Evolutionary conservation across 2,797 vertebrate genomes (phyloP).

Genomic region (Melanogrammus aeglefinus): DNA sequence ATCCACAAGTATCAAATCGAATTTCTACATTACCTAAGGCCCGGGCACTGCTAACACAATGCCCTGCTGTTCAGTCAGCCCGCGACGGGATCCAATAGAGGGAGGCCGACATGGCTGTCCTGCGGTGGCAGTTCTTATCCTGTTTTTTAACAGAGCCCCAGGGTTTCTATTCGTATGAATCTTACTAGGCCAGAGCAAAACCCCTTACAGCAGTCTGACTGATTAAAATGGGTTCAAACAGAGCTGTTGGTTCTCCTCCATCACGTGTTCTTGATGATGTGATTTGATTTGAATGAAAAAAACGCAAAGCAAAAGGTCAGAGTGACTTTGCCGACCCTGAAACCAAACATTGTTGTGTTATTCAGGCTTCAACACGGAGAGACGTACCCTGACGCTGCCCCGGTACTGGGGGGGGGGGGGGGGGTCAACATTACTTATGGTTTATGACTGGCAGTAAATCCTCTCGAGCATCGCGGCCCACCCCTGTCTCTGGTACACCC

Average conservation of each 20-base stretch:
- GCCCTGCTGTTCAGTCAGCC: neutral
- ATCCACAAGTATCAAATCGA: neutral
- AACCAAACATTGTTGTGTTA: neutral
- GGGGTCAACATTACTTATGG: too few relatives aligned
- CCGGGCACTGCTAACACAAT: neutral
- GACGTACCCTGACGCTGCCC: too few relatives aligned
- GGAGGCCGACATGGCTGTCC: neutral
- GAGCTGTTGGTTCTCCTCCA: neutral
- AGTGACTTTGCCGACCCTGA: neutral
- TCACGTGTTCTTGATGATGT: neutral
- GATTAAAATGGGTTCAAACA: neutral
- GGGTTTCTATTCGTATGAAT: too few relatives aligned
- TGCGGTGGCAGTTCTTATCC: neutral
- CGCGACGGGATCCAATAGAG: neutral
- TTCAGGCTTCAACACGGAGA: neutral
- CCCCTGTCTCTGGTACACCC: neutral
- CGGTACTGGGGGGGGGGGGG: too few relatives aligned
- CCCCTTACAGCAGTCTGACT: too few relatives aligned
- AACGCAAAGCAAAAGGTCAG: neutral
- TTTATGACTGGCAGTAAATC: neutral
- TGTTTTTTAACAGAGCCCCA: too few relatives aligned
- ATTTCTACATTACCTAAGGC: neutral
- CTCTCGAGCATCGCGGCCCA: neutral
- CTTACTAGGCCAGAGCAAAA: too few relatives aligned
- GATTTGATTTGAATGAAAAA: neutral